Base-by-base conservation (phyloP, 1,140 invertebrate genomes). In the Drosophila pectinifera region DNA sequence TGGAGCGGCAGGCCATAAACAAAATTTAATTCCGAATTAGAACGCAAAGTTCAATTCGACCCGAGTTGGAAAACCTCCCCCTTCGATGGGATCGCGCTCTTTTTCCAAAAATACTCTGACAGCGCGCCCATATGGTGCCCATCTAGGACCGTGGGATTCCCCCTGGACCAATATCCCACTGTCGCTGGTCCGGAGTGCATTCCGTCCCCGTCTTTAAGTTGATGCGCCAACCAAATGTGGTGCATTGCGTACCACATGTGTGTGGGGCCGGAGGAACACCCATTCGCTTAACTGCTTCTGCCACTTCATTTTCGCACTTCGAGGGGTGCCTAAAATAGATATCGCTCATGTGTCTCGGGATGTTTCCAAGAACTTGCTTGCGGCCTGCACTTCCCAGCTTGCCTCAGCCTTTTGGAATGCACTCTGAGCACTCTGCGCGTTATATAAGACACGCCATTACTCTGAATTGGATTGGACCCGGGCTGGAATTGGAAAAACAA, bases 71-170 rank as follows among this genome's bases (percentile, higher is more conserved):
- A 31, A 55, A 13, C 31, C n/a, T 55, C 41, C 61, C 28, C 18
- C 45, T 14, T 43, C 36, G 41, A 14, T 24, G 13, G 26, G n/a
- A 31, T 13, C 11, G 18, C 34, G 5, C 14, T 14, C 34, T 5
- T n/a, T 8, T 51, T 64, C 63, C 22, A 42, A 77, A 77, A 77
- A 77, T 77, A 55, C n/a, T 8, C 16, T 36, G 38, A 41, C 39
- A 38, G 26, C 22, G 22, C 24, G n/a, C 20, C 39, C 67, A 75
- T 64, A 75, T 75, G 72, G 58, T 64, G 11, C 7, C 39, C 58
- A 64, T 74, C 22, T 24, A 34, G 42, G 31, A 34, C 18, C 49
- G 34, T 69, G 67, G 42, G 68, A 70, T 72, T 72, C 26, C 51
- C 64, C 34, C 41, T 48, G 51, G 49, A 16, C 24, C 41, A 46